These are phyloP conservation scores for Mustelus asterias DNA, from an alignment of 2,113 vertebrate genomes.

Conservation along the genomic window DNA sequence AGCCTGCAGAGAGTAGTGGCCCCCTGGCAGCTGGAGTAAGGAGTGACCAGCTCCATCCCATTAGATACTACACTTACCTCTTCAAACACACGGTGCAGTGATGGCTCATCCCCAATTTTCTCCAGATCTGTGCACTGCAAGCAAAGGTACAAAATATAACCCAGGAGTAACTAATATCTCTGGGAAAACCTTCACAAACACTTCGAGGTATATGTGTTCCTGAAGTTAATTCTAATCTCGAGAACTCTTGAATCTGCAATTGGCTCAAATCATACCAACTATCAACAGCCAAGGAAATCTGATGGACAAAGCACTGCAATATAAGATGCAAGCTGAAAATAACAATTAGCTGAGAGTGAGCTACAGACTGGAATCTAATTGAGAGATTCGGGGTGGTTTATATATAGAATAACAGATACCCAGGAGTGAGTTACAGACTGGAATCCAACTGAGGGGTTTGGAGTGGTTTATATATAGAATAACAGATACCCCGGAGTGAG, in stretches of 20 bases:
- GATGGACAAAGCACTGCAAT: neutral
- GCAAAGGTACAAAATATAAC: neutral
- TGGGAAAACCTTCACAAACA: neutral
- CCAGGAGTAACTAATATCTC: no score
- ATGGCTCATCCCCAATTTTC: neutral
- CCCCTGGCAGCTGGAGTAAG: neutral
- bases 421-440: no score
- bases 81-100: neutral
- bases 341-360: neutral
- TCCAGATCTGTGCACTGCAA: slow-evolving; percentile 14
- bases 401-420: no score
- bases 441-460: no score
- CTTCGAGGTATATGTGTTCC: neutral
- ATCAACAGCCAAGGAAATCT: neutral
- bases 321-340: neutral
- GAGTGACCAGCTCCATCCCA: neutral
- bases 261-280: neutral
- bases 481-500: no score
- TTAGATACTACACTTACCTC: neutral
- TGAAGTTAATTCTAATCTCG: neutral
- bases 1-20: no score
- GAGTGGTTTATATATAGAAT: no score
- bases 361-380: neutral
- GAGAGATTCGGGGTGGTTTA: neutral
- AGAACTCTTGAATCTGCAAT: neutral